Evolutionary conservation across 2,797 vertebrate species (phyloP).

Genomic region (Sebastes steindachneri): DNA sequence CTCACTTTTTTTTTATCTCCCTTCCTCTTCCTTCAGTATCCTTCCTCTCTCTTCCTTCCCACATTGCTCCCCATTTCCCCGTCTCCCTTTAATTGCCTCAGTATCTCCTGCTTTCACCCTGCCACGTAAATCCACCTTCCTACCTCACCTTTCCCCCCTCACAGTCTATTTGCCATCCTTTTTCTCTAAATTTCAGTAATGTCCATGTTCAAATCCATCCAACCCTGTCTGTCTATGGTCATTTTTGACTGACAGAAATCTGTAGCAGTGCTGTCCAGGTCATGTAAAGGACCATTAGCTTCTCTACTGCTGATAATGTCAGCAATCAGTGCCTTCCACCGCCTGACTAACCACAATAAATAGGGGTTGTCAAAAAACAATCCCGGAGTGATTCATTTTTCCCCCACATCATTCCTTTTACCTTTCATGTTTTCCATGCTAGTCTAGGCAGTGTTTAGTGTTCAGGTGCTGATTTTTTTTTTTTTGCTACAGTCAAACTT

Average conservation of each 20-base stretch:
- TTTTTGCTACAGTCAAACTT: not conserved
- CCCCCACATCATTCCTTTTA: too few relatives aligned
- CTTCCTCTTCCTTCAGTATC: not conserved
- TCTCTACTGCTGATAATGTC: slow-evolving; percentile 28
- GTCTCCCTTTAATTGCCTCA: not conserved
- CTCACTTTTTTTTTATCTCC: too few relatives aligned
- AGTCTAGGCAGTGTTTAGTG: not conserved
- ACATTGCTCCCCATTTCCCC: not conserved
- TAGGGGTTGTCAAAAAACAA: slow-evolving; percentile 20
- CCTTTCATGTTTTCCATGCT: not conserved
- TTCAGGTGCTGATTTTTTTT: not conserved
- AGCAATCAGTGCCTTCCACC: slow-evolving; percentile 24
- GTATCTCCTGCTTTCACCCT: not conserved
- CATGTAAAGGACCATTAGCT: slow-evolving; percentile 39
- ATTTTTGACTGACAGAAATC: slow-evolving; percentile 5
- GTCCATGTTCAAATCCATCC: not conserved
- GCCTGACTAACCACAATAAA: slow-evolving; percentile 23
- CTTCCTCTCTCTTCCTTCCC: not conserved
- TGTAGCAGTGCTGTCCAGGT: not conserved
- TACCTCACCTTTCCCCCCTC: not conserved
- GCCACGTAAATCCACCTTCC: not conserved
- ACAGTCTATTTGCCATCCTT: not conserved
- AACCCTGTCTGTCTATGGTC: not conserved
- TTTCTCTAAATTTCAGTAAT: not conserved
- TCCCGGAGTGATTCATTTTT: slow-evolving; percentile 21